phyloP scores from a whole-genome alignment of 1,140 invertebrate species.

The Trinorchestia longiramus region DNA sequence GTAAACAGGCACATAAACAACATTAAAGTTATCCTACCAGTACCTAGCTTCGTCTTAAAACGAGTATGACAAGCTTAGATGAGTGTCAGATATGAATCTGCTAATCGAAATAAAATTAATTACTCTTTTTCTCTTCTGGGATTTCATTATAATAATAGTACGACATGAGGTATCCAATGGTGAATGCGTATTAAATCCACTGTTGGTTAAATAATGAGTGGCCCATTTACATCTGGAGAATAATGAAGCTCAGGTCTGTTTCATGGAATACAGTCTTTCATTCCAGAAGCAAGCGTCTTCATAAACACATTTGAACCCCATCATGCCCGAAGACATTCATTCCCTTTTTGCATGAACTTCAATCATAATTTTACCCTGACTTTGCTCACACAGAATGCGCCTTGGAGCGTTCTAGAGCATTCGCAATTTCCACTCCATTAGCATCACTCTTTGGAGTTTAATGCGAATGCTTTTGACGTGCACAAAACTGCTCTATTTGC shows the following conservation, averaged over 20 bases:
- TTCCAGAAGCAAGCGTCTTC: neutral
- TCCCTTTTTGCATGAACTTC: neutral
- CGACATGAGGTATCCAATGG: neutral
- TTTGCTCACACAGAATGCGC: slow-evolving; percentile 23
- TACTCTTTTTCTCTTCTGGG: too few species aligned
- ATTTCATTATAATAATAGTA: too few species aligned
- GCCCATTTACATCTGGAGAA: neutral
- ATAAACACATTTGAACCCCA: slow-evolving; percentile 4
- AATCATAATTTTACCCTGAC: slow-evolving; percentile 10
- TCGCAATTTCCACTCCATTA: slow-evolving; percentile 53
- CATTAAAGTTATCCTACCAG: neutral
- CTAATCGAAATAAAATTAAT: neutral
- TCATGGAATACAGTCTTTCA: neutral
- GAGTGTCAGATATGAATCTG: neutral
- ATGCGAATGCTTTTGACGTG: slow-evolving; percentile 36
- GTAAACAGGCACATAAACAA: neutral
- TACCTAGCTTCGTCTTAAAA: neutral
- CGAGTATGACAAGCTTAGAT: neutral
- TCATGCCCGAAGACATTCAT: slow-evolving; percentile 30
- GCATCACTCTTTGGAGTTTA: slow-evolving; percentile 53
- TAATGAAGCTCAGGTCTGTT: neutral
- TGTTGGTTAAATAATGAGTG: neutral
- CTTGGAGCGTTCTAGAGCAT: slow-evolving; percentile 32
- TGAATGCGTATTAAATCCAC: neutral
- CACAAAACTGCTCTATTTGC: slow-evolving; percentile 37